Evolutionary conservation across 2,113 vertebrate species (phyloP), one percentile per base, ranked within the genome.

Genomic region (Mus musculus): DNA sequence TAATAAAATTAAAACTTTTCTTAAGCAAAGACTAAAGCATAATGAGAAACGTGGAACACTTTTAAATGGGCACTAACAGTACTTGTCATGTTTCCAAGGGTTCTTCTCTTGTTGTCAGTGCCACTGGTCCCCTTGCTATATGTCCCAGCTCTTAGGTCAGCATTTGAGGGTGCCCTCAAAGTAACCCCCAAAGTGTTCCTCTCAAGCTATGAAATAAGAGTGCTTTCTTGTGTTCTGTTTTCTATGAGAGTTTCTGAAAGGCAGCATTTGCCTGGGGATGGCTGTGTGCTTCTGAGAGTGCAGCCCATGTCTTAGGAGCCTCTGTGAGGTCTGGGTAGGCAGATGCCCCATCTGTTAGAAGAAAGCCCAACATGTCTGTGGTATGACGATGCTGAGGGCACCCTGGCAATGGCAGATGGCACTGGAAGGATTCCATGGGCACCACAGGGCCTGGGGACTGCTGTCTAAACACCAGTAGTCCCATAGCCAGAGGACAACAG

Each of bases 231-330:
- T 0, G 42, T 89, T 85, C 59, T 59, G 14, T 65, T 13, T 75
- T 67, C 49, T 73, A 61, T 16, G 1, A 49, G 71, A 46, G 11
- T 42, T 33, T 86, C 26, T 33, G 30, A 13, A 33, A 52, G 12
- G 1, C 4, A 0, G 4, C 11, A 42, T 76, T 36, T 14, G 1
- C 10, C 72, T 26, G 2, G 46, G 42, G 6, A 4, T 5, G 1
- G 10, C 3, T 19, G 24, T 17, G 36, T 26, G 42, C 30, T 8
- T 36, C 13, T 85, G 59, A 28, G 17, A 85, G 0, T 14, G n/a
- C 8, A 56, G 61, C 56, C 7, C 0, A 0, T 16, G 20, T 80
- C 61, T 46, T 14, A 24, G 20, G 78, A 86, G 33, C 39, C 72
- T 85, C 22, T 10, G 0, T 36, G 49, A 1, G 13, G 3, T 30